phyloP scores from a whole-genome alignment of 2,888 invertebrate species.

The Catotricha subobsoleta region DNA sequence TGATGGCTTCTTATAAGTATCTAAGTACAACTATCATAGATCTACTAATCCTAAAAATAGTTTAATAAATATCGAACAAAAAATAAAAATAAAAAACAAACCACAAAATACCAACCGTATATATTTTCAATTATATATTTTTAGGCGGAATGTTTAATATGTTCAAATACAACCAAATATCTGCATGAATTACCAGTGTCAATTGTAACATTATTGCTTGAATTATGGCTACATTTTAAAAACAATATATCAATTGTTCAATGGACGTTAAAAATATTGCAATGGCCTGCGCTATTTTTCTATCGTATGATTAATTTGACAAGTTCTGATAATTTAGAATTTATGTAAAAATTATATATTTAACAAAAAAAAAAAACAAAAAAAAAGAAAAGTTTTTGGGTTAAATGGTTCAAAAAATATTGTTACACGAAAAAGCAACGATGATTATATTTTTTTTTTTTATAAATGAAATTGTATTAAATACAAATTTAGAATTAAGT shows the following conservation, averaged over 20 bases:
- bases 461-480: neutral
- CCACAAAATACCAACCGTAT: too few species aligned
- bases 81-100: too few species aligned
- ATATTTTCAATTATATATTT: slow-evolving; percentile 12
- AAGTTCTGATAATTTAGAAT: slow-evolving; percentile 20
- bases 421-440: too few species aligned
- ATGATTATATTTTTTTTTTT: neutral
- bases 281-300: slow-evolving; percentile 25
- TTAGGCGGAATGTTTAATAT: slow-evolving; percentile 25
- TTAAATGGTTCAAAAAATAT: neutral
- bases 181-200: slow-evolving; percentile 25
- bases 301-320: slow-evolving; percentile 24
- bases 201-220: slow-evolving; percentile 22
- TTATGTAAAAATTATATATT: slow-evolving; percentile 11
- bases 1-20: too few species aligned
- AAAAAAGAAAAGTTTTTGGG: neutral
- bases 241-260: slow-evolving; percentile 19
- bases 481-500: neutral
- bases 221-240: slow-evolving; percentile 22
- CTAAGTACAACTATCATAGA: too few species aligned
- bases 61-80: too few species aligned
- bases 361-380: neutral
- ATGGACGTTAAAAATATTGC: slow-evolving; percentile 25
- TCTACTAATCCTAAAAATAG: too few species aligned
- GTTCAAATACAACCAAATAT: slow-evolving; percentile 21